phyloP scores from a whole-genome alignment of 2,888 invertebrate genomes.

The Terebella lapidaria region DNA sequence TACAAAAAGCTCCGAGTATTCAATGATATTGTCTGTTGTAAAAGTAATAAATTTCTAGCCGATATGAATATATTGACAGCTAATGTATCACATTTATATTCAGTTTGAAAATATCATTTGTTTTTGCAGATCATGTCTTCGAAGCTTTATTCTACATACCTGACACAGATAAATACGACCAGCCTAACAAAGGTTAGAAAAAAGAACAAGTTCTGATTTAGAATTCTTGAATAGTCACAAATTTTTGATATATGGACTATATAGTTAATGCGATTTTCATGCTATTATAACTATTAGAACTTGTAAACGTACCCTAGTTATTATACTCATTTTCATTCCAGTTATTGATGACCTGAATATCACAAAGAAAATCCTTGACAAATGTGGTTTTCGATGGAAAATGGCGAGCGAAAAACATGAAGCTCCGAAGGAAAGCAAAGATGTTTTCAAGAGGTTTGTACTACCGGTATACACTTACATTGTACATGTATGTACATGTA shows the following conservation, averaged over 20 bases:
- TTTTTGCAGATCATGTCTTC: constrained; percentile 64
- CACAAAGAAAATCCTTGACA: constrained; percentile 66
- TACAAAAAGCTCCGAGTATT: too few species aligned
- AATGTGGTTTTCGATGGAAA: constrained; percentile 64
- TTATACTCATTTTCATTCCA: constrained; percentile 18
- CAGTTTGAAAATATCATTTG: too few species aligned
- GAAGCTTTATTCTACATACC: constrained; percentile 66
- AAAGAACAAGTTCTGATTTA: too few species aligned
- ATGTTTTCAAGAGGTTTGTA: constrained; percentile 25
- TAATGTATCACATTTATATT: too few species aligned
- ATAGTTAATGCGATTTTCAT: too few species aligned
- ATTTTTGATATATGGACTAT: background rate
- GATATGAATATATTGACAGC: too few species aligned
- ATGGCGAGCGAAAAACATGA: constrained; percentile 52
- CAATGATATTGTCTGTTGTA: too few species aligned
- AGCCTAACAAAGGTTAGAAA: constrained; percentile 53
- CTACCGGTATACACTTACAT: too few species aligned
- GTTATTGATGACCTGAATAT: constrained; percentile 64
- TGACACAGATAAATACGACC: constrained; percentile 60
- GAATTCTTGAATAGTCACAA: background rate
- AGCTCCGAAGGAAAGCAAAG: constrained; percentile 51
- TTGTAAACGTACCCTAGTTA: background rate
- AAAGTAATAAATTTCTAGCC: too few species aligned
- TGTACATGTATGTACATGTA: too few species aligned
- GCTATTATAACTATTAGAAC: background rate